Evolutionary conservation across 1,140 invertebrate species (phyloP).

Genomic region (Globodera rostochiensis): DNA sequence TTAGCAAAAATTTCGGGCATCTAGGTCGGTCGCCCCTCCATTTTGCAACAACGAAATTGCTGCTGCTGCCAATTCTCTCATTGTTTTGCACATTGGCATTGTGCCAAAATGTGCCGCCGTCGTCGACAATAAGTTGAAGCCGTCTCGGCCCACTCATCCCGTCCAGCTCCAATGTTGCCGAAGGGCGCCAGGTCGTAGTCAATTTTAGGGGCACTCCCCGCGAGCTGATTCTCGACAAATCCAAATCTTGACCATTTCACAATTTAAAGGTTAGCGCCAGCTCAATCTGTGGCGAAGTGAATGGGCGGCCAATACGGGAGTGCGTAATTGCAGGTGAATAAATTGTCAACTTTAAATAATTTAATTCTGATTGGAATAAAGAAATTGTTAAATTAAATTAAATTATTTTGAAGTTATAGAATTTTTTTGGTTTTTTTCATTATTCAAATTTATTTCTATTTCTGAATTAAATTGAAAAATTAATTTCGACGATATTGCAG

Average conservation of each 20-base stretch:
- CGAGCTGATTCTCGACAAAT: neutral
- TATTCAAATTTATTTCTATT: no score
- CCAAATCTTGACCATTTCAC: neutral
- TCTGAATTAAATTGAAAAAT: no score
- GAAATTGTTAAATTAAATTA: no score
- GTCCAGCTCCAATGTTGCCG: conserved; percentile 47
- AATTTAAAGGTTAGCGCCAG: conserved; percentile 54
- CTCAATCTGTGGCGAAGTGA: conserved; percentile 68
- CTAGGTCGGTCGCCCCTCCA: no score
- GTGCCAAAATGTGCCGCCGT: neutral
- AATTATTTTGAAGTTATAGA: neutral
- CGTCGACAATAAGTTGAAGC: neutral
- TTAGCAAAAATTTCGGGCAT: no score
- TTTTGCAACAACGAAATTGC: neutral
- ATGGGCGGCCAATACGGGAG: conserved; percentile 65
- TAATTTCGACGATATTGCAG: no score
- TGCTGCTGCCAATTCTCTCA: neutral
- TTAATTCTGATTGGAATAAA: neutral
- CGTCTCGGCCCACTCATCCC: conserved; percentile 32
- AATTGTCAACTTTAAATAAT: neutral
- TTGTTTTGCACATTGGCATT: neutral
- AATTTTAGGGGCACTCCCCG: neutral
- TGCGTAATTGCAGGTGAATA: conserved; percentile 67
- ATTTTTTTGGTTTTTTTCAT: neutral
- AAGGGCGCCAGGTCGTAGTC: conserved; percentile 55